Evolutionary conservation across 2,113 vertebrate species (phyloP), one percentile per base, ranked within the genome.

Genomic region (Mus spicilegus): DNA sequence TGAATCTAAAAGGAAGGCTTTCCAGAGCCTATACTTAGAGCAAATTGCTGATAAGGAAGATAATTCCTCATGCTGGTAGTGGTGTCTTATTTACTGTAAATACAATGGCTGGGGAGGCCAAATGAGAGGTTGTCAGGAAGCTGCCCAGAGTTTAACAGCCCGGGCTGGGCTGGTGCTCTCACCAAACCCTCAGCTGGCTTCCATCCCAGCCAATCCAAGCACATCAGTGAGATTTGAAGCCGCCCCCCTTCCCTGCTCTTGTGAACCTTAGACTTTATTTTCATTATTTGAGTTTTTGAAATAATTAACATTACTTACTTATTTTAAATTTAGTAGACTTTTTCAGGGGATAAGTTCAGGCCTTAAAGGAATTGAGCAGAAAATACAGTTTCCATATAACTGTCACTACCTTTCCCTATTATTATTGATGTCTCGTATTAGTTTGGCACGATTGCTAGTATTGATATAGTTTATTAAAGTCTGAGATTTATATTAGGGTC

Each of bases 81-180:
- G 17, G 82, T 90, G 90, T 51, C 67, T 87, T 87, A 2, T 97
- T 98, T 78, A 91, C 89, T 90, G n/a, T 78, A 96, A 96, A 95
- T 75, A 91, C 81, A 96, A 14, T 87, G 90, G 90, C 73, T 95
- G 1, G 22, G 42, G 63, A 94, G n/a, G 92, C 77, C 80, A 76
- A 78, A 95, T 87, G 82, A 26, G 63, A 39, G 86, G 81, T 93
- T 97, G 88, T 96, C 97, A 86, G 82, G 94, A 92, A 96, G 61
- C 12, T 89, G 12, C 56, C 87, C 86, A 36, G 96, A 90, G 80
- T 95, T 87, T 49, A 82, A 94, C 72, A 90, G 20, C 24, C 2
- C 9, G 7, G 42, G 65, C 22, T 17, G 65, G 42, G 28, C 36
- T 87, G 81, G 82, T 49, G 84, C 56, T 22, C 78, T 73, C n/a